Evolutionary conservation across 2,113 vertebrate genomes (phyloP).

Genomic region (Globicephala melas): DNA sequence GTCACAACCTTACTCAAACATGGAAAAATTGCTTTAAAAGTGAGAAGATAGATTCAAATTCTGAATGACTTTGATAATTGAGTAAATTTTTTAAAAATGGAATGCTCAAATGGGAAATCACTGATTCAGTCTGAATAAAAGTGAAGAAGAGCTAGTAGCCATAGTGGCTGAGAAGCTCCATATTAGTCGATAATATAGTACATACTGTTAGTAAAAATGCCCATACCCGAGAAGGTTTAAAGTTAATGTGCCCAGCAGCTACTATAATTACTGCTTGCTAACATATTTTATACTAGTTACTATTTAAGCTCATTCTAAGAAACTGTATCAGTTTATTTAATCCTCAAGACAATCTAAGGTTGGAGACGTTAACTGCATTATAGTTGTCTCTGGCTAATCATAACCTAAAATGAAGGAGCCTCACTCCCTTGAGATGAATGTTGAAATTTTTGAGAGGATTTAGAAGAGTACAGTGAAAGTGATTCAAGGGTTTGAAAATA

Average conservation of each 20-base stretch:
- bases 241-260: background rate
- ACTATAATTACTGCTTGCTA: background rate
- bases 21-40: background rate
- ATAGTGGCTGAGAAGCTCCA: background rate
- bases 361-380: background rate
- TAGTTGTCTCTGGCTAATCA: background rate
- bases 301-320: background rate
- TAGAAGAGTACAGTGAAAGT: background rate
- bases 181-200: background rate
- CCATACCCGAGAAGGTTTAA: background rate
- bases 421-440: background rate
- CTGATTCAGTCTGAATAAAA: background rate
- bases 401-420: background rate
- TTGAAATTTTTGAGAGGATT: background rate
- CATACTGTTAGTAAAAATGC: background rate
- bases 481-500: background rate
- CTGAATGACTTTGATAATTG: background rate
- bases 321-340: background rate
- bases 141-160: background rate
- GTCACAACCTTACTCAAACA: background rate
- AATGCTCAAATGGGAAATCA: background rate
- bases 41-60: background rate
- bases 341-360: background rate
- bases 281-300: background rate
- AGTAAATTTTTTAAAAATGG: background rate